phyloP scores from a whole-genome alignment of 2,113 vertebrate genomes.

The Gymnogyps californianus region DNA sequence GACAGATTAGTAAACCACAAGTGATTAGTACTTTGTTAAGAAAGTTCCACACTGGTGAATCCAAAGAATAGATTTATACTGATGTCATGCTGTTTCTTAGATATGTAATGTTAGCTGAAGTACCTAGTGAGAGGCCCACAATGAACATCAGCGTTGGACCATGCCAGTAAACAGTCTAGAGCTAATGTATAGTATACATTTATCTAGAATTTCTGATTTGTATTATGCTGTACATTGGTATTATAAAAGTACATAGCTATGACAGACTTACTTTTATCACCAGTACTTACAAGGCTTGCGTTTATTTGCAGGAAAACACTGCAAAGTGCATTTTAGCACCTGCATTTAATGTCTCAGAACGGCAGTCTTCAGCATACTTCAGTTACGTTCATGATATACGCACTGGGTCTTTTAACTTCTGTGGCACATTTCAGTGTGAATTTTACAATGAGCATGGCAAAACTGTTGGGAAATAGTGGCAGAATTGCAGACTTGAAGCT shows the following conservation, averaged over 20 bases:
- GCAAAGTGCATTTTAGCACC: background rate
- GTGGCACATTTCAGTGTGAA: background rate
- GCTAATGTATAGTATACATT: background rate
- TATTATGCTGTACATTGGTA: background rate
- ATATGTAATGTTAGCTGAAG: background rate
- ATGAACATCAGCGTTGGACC: background rate
- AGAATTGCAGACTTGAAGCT: background rate
- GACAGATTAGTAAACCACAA: background rate
- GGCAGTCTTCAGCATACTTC: background rate
- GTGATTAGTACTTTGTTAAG: background rate
- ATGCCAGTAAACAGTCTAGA: background rate
- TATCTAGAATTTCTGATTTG: background rate
- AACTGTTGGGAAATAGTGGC: background rate
- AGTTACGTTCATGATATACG: background rate
- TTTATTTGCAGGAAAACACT: background rate
- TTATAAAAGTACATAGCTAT: background rate
- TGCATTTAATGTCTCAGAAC: background rate
- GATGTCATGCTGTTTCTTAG: background rate
- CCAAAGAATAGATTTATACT: background rate
- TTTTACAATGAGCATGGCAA: background rate
- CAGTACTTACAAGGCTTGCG: background rate
- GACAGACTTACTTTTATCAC: background rate
- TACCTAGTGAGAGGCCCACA: background rate
- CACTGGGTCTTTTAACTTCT: background rate
- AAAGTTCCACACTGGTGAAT: background rate